phyloP scores from a whole-genome alignment of 53 echinoderm and acorn worm species.

The Astropecten irregularis region DNA sequence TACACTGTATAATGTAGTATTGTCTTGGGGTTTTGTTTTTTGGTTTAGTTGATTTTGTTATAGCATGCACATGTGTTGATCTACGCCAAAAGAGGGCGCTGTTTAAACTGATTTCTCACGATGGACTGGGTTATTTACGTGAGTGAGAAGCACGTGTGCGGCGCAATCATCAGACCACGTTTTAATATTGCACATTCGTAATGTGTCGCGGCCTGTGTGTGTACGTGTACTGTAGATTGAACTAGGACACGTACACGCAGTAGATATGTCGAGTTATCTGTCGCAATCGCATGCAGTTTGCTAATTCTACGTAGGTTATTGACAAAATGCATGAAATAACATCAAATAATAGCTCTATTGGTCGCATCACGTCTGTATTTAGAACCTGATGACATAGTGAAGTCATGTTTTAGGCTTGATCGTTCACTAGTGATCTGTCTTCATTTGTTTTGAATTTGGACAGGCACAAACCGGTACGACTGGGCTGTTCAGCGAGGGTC shows the following conservation, averaged over 20 bases:
- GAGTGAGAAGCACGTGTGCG: too few species aligned
- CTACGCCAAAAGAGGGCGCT: not conserved
- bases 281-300: too few species aligned
- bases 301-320: too few species aligned
- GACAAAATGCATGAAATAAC: too few species aligned
- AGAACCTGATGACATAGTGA: too few species aligned
- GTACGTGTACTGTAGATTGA: not conserved
- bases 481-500: constrained; percentile 15
- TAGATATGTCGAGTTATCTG: not conserved
- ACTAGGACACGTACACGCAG: not conserved
- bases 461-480: constrained; percentile 35
- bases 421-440: not conserved
- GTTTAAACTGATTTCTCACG: too few species aligned
- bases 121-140: too few species aligned
- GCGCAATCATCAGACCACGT: not conserved
- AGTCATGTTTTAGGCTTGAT: too few species aligned
- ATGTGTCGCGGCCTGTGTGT: not conserved
- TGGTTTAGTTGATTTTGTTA: not conserved
- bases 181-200: not conserved
- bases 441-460: too few species aligned
- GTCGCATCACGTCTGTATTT: too few species aligned
- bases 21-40: not conserved
- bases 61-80: too few species aligned
- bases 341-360: too few species aligned
- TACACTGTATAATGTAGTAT: not conserved